A percentile compares a stretch with the other conserved stretches of the same genome.
Evolutionary conservation across 2,797 vertebrate species (phyloP).

Genomic region (Eulemur mongoz): DNA sequence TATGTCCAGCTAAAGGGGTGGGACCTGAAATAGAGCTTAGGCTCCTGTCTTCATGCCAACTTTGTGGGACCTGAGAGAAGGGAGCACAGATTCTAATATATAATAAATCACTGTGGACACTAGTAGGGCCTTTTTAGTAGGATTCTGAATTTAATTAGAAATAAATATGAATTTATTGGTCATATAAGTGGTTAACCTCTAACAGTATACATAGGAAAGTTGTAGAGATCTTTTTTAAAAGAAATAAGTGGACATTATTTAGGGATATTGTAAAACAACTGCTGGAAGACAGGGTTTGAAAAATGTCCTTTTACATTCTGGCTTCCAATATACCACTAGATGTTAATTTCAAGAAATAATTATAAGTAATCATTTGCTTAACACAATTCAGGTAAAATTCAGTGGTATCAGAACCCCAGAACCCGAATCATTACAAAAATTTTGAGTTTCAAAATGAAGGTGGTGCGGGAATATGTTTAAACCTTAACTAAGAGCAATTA

Average conservation of each 20-base stretch:
- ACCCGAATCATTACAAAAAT: not conserved
- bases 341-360: not conserved
- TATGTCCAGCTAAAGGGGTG: not conserved
- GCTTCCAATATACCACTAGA: not conserved
- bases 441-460: not conserved
- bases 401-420: not conserved
- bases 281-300: not conserved
- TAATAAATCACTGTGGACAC: not conserved
- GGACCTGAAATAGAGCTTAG: not conserved
- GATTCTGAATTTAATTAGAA: not conserved
- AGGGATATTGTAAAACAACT: conserved; percentile 1
- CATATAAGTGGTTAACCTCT: not conserved
- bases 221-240: not conserved
- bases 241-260: not conserved
- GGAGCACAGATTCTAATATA: not conserved
- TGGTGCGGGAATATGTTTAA: not conserved
- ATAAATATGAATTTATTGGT: not conserved
- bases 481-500: not conserved
- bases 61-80: not conserved
- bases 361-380: not conserved
- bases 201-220: not conserved
- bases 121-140: not conserved
- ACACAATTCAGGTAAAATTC: not conserved
- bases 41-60: not conserved
- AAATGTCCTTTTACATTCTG: not conserved